Percentiles rank a stretch among this genome's conserved stretches.
These are phyloP conservation scores for Nomada fabriciana DNA, from an alignment of 2,888 invertebrate species.

Conservation along the genomic window DNA sequence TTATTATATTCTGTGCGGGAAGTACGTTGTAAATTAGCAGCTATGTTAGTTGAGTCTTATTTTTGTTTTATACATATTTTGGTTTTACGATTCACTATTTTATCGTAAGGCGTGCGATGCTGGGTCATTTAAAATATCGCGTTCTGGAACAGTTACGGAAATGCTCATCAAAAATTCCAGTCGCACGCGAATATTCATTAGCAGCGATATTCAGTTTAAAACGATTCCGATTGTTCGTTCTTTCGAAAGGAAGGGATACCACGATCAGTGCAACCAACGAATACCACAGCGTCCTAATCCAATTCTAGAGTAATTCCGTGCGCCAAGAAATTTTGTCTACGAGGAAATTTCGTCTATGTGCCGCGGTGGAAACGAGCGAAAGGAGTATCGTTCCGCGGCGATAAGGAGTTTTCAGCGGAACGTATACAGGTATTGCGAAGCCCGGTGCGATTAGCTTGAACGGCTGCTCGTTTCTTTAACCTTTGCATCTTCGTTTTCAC, in stretches of 20 bases:
- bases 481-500: constrained; percentile 25
- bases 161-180: constrained; percentile 22
- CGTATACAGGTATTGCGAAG: constrained; percentile 10
- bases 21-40: too few species aligned
- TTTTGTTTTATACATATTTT: constrained; percentile 45
- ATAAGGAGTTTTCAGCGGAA: constrained; percentile 26
- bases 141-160: constrained; percentile 46
- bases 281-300: background rate
- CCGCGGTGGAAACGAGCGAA: background rate
- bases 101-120: constrained; percentile 25
- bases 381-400: background rate
- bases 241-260: background rate
- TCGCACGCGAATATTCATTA: constrained; percentile 64
- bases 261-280: background rate
- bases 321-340: too few species aligned
- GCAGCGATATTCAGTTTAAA: constrained; percentile 56
- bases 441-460: constrained; percentile 33
- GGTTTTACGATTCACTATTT: constrained; percentile 56
- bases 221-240: constrained; percentile 33
- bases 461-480: constrained; percentile 31
- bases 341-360: constrained; percentile 18
- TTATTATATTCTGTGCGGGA: too few species aligned
- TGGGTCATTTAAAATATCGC: constrained; percentile 50
- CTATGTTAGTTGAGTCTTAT: too few species aligned
- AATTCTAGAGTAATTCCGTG: background rate